phyloP scores from a whole-genome alignment of 1,140 invertebrate species.

The Ptiloglossa arizonensis region DNA sequence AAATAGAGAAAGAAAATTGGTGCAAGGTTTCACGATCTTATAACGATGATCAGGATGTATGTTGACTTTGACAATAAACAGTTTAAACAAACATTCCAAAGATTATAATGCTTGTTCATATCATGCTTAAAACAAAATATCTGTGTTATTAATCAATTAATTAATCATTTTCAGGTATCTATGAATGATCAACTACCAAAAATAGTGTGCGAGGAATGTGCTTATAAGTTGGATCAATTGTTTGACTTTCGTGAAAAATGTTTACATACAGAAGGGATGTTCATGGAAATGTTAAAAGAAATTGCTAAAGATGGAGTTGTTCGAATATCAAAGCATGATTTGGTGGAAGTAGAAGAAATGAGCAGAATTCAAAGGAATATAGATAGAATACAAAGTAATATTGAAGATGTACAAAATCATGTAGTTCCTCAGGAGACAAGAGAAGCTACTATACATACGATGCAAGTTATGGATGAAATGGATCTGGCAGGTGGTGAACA shows the following conservation, averaged over 20 bases:
- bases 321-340: slow-evolving; percentile 65
- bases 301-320: slow-evolving; percentile 73
- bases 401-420: slow-evolving; percentile 72
- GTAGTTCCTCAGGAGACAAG: slow-evolving; percentile 53
- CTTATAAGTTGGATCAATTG: slow-evolving; percentile 83
- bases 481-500: slow-evolving; percentile 74
- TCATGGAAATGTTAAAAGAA: slow-evolving; percentile 82
- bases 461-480: slow-evolving; percentile 78
- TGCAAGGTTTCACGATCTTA: slow-evolving; percentile 44
- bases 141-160: slow-evolving; percentile 32
- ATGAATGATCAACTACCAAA: slow-evolving; percentile 84
- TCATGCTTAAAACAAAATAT: neutral
- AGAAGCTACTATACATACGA: slow-evolving; percentile 69
- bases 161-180: slow-evolving; percentile 79
- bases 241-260: slow-evolving; percentile 84
- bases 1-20: slow-evolving; percentile 52
- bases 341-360: slow-evolving; percentile 64
- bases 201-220: slow-evolving; percentile 84
- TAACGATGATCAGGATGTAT: slow-evolving; percentile 2
- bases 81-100: neutral
- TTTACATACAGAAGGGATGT: slow-evolving; percentile 82
- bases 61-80: neutral
- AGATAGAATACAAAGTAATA: slow-evolving; percentile 65
- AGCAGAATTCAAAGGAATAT: slow-evolving; percentile 68
- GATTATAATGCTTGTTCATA: neutral